Evolutionary conservation across 2,797 vertebrate species (phyloP).

Genomic region (Neosilurus mollespiculum): DNA sequence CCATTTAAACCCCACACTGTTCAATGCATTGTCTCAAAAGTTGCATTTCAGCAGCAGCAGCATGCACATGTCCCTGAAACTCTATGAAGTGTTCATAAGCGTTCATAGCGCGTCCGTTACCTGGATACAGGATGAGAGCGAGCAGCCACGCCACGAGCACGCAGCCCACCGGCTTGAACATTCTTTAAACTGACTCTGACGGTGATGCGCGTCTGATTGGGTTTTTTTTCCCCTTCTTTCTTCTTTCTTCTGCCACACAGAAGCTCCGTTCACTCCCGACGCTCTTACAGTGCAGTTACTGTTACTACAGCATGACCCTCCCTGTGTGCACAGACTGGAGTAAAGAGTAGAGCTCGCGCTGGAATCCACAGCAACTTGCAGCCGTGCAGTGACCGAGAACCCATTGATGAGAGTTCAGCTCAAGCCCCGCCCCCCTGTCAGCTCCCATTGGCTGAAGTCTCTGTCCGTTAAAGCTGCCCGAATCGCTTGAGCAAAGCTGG

Average conservation of each 20-base stretch:
- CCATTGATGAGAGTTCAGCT: slow-evolving; percentile 57
- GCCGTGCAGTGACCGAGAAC: slow-evolving; percentile 60
- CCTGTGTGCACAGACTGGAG: slow-evolving; percentile 54
- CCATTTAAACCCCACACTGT: neutral
- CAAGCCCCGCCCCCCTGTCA: slow-evolving; percentile 25
- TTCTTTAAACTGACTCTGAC: slow-evolving; percentile 67
- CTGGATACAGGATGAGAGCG: slow-evolving; percentile 75
- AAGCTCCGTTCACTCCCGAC: slow-evolving; percentile 29
- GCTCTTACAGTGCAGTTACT: slow-evolving; percentile 55
- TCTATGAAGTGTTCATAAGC: neutral
- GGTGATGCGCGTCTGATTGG: slow-evolving; percentile 34
- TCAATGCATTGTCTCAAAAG: neutral
- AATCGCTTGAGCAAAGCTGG: slow-evolving; percentile 37
- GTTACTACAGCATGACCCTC: slow-evolving; percentile 45
- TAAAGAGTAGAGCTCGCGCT: slow-evolving; percentile 60
- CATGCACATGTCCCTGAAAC: neutral
- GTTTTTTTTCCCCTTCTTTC: slow-evolving; percentile 26
- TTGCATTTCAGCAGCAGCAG: neutral
- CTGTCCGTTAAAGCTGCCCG: slow-evolving; percentile 30
- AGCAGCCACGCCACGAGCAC: slow-evolving; percentile 75
- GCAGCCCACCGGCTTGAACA: slow-evolving; percentile 74
- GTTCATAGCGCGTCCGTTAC: slow-evolving; percentile 59
- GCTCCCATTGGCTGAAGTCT: slow-evolving; percentile 42
- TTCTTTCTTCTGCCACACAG: slow-evolving; percentile 34
- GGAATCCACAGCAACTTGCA: slow-evolving; percentile 72